Percentiles rank a stretch among this genome's conserved stretches.
Conservation (phyloP, 2,888 invertebrate genomes). For the Drosophila crucigera region DNA sequence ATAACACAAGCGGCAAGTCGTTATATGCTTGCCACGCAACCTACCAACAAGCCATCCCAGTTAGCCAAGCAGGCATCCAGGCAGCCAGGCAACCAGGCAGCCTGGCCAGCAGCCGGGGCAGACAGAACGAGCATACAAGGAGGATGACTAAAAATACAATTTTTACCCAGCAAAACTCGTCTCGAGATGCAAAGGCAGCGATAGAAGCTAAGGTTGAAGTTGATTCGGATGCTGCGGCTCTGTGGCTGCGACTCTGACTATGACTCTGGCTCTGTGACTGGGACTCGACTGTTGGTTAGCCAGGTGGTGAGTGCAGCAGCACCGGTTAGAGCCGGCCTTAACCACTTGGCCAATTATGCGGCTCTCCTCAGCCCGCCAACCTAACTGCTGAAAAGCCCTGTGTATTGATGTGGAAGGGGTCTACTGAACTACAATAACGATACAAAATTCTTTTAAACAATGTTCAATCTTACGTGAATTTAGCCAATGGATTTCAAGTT, state of each 20-base stretch:
- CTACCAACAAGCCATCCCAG: constrained; percentile 11
- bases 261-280: not conserved
- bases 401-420: constrained; percentile 5
- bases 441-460: not conserved
- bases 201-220: constrained; percentile 61
- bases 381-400: constrained; percentile 17
- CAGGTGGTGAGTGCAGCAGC: constrained; percentile 61
- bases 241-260: constrained; percentile 1
- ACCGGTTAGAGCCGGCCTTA: constrained; percentile 15
- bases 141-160: constrained; percentile 70
- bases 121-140: constrained; percentile 20
- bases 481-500: rapidly evolving
- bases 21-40: constrained; percentile 53
- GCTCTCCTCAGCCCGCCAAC: constrained; percentile 18
- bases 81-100: not conserved
- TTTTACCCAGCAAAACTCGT: constrained; percentile 70
- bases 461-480: not conserved
- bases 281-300: constrained; percentile 23
- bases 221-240: constrained; percentile 33
- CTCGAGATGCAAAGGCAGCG: constrained; percentile 73
- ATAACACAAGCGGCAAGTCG: constrained; percentile 81
- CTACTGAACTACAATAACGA: constrained; percentile 5
- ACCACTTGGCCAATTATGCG: constrained; percentile 76
- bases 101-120: constrained; percentile 15
- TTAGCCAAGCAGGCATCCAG: constrained; percentile 11